These are phyloP conservation scores for Agapostemon virescens DNA, from an alignment of 2,888 invertebrate genomes.

Conservation along the genomic window DNA sequence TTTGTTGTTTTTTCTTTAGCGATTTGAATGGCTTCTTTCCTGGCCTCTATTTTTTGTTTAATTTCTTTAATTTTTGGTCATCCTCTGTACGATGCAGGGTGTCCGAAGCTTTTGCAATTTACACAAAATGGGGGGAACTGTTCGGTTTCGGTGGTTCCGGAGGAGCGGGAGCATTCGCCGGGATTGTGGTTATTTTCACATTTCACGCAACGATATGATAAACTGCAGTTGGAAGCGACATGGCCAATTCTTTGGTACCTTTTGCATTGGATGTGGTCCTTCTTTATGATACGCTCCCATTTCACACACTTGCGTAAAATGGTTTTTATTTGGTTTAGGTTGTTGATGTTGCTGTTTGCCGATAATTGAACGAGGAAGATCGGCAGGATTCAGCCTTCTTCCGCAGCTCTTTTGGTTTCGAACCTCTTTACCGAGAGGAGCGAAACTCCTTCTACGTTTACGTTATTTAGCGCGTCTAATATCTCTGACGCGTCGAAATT, in stretches of 20 bases:
- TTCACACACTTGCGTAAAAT: constrained; percentile 36
- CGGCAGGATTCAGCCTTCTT: constrained; percentile 29
- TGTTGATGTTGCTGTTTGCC: constrained; percentile 18
- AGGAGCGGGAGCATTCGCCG: constrained; percentile 34
- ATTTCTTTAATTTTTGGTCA: constrained; percentile 6
- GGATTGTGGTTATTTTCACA: constrained; percentile 42
- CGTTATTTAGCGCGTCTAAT: not conserved
- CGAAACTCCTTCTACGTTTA: constrained; percentile 8
- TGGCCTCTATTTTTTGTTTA: not conserved
- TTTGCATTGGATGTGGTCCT: constrained; percentile 53
- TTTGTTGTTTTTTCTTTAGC: not conserved
- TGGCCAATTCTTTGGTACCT: constrained; percentile 56
- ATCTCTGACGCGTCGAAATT: constrained; percentile 34
- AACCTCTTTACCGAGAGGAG: constrained; percentile 44
- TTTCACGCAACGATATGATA: constrained; percentile 52
- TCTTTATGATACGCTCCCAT: constrained; percentile 53
- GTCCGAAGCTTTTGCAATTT: not conserved
- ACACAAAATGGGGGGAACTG: not conserved
- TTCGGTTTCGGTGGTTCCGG: not conserved
- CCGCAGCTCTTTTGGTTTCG: constrained; percentile 34
- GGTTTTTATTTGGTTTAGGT: constrained; percentile 36
- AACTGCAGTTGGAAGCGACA: constrained; percentile 47
- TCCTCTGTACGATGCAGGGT: not conserved
- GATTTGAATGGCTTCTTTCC: not conserved
- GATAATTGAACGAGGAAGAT: constrained; percentile 51